Conservation (phyloP, 1,140 invertebrate species). For the Cydia amplana region DNA sequence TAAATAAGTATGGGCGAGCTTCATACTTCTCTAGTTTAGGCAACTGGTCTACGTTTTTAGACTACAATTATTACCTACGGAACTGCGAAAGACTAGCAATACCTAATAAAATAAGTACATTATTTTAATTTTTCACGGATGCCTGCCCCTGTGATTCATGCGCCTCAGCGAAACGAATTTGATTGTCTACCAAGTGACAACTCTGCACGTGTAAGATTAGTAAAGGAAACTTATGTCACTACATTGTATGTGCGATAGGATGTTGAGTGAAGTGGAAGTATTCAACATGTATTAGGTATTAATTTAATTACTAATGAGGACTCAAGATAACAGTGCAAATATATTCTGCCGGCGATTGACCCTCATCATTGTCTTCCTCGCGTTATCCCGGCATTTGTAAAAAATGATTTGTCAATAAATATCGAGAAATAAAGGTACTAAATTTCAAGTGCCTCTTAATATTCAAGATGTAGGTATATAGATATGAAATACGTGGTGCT, state of each 20-base stretch:
- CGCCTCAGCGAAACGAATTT: constrained; percentile 9
- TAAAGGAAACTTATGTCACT: not conserved
- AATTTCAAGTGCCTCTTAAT: not conserved
- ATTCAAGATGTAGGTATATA: not conserved
- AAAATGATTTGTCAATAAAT: no score
- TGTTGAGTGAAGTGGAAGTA: constrained; percentile 4
- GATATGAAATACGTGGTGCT: not conserved
- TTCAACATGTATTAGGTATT: not conserved
- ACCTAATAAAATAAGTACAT: not conserved
- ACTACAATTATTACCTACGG: constrained; percentile 50
- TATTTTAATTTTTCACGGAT: not conserved
- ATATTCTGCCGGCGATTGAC: not conserved
- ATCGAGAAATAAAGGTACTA: no score
- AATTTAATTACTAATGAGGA: not conserved
- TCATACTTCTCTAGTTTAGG: no score
- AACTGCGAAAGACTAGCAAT: not conserved
- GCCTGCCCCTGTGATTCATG: not conserved
- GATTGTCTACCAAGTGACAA: not conserved
- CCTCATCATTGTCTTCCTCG: no score
- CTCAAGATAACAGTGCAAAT: not conserved
- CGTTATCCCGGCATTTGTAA: no score
- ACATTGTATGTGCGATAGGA: constrained; percentile 5
- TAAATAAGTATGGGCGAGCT: no score
- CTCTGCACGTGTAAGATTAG: not conserved
- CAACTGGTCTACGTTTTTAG: no score